A percentile compares a stretch with the other conserved stretches of the same genome.
Evolutionary conservation across 2,113 vertebrate genomes (phyloP).

Genomic region (Mobula birostris): DNA sequence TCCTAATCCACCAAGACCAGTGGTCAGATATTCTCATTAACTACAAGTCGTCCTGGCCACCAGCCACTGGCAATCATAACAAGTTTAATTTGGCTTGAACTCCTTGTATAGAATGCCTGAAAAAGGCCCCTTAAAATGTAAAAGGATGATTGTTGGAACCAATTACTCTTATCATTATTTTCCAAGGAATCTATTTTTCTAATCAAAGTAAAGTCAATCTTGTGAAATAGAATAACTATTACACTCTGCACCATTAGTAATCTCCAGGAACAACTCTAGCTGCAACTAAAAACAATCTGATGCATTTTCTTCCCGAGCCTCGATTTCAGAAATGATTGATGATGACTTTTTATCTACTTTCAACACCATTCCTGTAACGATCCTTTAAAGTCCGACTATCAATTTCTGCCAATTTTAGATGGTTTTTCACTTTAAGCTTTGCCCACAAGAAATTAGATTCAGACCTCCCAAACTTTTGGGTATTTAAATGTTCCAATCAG

Average conservation of each 20-base stretch:
- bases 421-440: not conserved
- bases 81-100: not conserved
- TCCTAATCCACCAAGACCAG: not conserved
- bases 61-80: not conserved
- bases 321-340: not conserved
- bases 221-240: not conserved
- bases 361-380: not conserved
- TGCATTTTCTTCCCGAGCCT: not conserved
- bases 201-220: not conserved
- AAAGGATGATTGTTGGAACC: not conserved
- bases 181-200: not conserved
- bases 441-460: not conserved
- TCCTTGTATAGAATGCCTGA: not conserved
- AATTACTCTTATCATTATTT: not conserved
- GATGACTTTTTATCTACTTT: not conserved
- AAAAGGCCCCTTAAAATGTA: not conserved
- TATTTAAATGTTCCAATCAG: not conserved
- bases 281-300: not conserved
- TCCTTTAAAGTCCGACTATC: not conserved
- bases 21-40: no score
- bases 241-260: no score
- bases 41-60: not conserved
- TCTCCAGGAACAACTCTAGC: not conserved
- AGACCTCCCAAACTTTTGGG: not conserved
- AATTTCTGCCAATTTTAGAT: not conserved